Conservation (phyloP, 2,113 vertebrate genomes). For the Epinephelus cyanopodus region DNA sequence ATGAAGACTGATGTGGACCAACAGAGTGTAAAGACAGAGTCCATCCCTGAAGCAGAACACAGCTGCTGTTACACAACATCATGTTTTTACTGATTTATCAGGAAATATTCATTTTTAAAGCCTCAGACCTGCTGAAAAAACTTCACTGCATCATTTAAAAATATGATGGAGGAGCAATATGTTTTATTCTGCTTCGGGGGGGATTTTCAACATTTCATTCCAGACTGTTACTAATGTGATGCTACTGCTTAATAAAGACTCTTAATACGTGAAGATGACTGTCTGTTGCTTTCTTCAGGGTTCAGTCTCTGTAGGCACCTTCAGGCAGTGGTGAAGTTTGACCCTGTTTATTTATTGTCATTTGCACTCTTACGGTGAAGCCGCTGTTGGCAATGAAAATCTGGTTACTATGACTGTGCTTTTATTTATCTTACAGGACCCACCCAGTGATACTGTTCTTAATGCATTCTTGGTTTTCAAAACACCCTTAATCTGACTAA, state of each 20-base stretch:
- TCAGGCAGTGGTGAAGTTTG: too few species aligned
- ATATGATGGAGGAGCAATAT: background rate
- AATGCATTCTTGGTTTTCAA: too few species aligned
- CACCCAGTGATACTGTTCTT: too few species aligned
- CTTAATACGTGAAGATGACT: background rate
- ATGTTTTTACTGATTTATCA: background rate
- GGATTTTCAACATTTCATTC: slow-evolving; percentile 14
- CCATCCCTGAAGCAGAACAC: slow-evolving; percentile 5
- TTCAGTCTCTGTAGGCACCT: too few species aligned
- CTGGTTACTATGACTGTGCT: too few species aligned
- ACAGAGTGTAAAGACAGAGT: background rate
- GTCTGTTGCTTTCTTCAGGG: background rate
- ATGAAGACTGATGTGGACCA: background rate
- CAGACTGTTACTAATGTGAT: slow-evolving; percentile 39
- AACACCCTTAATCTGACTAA: too few species aligned
- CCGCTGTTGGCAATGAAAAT: too few species aligned
- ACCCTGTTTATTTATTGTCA: too few species aligned
- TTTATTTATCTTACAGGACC: too few species aligned
- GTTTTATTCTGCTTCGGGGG: background rate
- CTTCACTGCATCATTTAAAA: background rate
- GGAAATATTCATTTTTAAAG: background rate
- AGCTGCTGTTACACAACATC: background rate
- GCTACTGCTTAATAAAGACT: slow-evolving; percentile 32
- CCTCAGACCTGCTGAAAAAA: background rate
- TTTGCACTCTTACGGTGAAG: too few species aligned